Evolutionary conservation across 2,113 vertebrate species (phyloP).

Genomic region (Tragelaphus imberbis): DNA sequence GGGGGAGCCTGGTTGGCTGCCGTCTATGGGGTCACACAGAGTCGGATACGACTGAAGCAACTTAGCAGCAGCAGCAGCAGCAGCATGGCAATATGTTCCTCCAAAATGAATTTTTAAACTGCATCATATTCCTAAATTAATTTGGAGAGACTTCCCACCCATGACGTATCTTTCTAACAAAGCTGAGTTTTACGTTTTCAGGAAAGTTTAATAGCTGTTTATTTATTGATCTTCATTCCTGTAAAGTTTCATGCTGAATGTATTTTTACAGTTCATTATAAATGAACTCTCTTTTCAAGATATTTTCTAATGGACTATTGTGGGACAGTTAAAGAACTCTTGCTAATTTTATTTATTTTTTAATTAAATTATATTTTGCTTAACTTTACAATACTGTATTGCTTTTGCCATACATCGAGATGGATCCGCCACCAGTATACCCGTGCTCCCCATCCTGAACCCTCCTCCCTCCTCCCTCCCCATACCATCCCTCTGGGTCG

Average conservation of each 20-base stretch:
- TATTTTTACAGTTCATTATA: not conserved
- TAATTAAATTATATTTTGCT: too few relatives aligned
- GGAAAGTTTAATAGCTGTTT: not conserved
- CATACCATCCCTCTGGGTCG: too few relatives aligned
- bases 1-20: too few relatives aligned
- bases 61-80: too few relatives aligned
- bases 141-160: not conserved
- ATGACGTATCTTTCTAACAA: not conserved
- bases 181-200: not conserved
- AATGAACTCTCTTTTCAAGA: conserved; percentile 33
- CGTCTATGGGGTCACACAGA: too few relatives aligned
- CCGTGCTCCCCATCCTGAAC: too few relatives aligned
- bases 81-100: not conserved
- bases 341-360: not conserved
- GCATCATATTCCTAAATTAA: conserved; percentile 4
- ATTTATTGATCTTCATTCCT: not conserved
- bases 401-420: too few relatives aligned
- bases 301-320: not conserved
- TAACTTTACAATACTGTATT: too few relatives aligned
- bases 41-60: too few relatives aligned
- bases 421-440: too few relatives aligned
- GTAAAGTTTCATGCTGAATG: not conserved
- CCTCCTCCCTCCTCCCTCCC: too few relatives aligned
- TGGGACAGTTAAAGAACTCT: not conserved
- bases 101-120: not conserved